These are phyloP conservation scores for Tethea ocularis DNA, from an alignment of 2,888 invertebrate species.

Conservation along the genomic window DNA sequence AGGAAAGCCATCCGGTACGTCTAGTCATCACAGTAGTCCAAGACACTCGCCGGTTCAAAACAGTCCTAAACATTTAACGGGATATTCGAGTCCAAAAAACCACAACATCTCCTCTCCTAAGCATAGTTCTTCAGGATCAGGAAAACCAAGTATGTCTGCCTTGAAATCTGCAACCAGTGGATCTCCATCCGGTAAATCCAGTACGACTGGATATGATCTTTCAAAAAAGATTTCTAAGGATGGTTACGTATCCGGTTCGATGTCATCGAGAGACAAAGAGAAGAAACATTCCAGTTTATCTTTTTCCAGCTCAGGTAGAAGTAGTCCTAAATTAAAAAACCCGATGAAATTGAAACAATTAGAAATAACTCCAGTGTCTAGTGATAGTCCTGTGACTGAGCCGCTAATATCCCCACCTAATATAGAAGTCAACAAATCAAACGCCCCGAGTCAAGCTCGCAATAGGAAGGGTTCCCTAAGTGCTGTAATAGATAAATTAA, in stretches of 20 bases:
- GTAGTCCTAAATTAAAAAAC: conserved; percentile 87
- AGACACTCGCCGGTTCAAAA: conserved; percentile 90
- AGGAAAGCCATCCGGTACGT: conserved; percentile 78
- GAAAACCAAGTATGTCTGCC: conserved; percentile 95
- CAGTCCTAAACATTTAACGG: conserved; percentile 89
- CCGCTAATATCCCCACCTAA: conserved; percentile 79
- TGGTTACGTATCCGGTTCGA: conserved; percentile 67
- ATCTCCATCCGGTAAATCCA: conserved; percentile 86
- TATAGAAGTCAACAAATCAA: conserved; percentile 84
- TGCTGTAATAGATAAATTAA: conserved; percentile 94
- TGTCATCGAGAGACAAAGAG: conserved; percentile 80
- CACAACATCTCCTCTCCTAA: conserved; percentile 92
- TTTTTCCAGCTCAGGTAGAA: conserved; percentile 82
- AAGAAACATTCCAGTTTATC: conserved; percentile 79
- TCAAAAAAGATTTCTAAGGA: conserved; percentile 83
- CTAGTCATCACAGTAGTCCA: conserved; percentile 86
- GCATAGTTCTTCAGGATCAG: conserved; percentile 88
- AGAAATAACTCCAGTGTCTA: conserved; percentile 84
- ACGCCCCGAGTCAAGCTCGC: conserved; percentile 84
- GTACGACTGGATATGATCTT: conserved; percentile 79
- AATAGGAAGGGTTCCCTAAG: conserved; percentile 90
- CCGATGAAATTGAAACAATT: conserved; percentile 87
- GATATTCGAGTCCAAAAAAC: conserved; percentile 90
- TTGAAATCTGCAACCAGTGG: conserved; percentile 90
- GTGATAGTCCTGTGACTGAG: conserved; percentile 72